A percentile compares a stretch with the other conserved stretches of the same genome.
Evolutionary conservation across 2,113 vertebrate genomes (phyloP).

Genomic region (western clawed frog (Xenopus tropicalis)): DNA sequence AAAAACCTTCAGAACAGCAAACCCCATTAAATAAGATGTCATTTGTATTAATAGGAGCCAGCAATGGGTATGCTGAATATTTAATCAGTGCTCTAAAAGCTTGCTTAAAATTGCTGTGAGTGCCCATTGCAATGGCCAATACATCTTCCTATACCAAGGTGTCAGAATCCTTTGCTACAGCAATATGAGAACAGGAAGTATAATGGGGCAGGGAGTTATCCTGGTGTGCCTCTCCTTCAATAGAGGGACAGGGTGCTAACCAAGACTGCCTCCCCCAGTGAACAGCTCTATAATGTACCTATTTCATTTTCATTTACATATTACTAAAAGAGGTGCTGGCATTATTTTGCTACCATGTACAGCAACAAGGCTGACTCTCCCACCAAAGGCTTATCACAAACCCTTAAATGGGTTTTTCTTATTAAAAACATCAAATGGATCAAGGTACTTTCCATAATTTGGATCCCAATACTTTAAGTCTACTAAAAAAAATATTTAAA

Average conservation of each 20-base stretch:
- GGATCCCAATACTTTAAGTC: no score
- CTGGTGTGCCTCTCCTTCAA: neutral
- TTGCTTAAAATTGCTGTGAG: constrained; percentile 41
- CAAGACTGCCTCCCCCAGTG: neutral
- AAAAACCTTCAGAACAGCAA: constrained; percentile 29
- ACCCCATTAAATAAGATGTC: constrained; percentile 39
- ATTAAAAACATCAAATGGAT: no score
- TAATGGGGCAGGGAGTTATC: constrained; percentile 3
- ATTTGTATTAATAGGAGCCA: constrained; percentile 39
- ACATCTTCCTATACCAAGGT: constrained; percentile 40
- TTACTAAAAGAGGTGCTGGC: constrained; percentile 3
- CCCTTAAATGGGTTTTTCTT: neutral
- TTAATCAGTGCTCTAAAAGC: constrained; percentile 39
- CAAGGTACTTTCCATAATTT: no score
- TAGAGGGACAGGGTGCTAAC: neutral
- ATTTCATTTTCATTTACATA: constrained; percentile 16
- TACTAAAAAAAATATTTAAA: no score
- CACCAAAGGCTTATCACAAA: neutral
- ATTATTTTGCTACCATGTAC: neutral
- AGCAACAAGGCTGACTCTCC: neutral
- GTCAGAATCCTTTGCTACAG: constrained; percentile 35
- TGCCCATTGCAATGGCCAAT: constrained; percentile 39
- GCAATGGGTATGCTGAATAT: constrained; percentile 38
- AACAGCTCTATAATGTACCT: neutral
- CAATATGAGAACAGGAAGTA: constrained; percentile 6